phyloP scores from a whole-genome alignment of 2,888 invertebrate genomes.

The Dione vanillae region DNA sequence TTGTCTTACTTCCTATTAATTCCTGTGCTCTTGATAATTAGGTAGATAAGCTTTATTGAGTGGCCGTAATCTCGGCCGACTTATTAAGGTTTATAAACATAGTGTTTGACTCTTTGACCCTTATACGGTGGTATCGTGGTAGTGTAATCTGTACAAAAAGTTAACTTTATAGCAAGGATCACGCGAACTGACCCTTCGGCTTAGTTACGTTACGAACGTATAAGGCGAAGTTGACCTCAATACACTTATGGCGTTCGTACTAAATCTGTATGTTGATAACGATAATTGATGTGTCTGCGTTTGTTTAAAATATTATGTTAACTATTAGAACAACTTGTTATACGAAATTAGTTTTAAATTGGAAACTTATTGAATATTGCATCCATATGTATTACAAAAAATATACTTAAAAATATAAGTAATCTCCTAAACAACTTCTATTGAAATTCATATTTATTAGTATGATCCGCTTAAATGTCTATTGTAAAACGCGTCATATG shows the following conservation, averaged over 20 bases:
- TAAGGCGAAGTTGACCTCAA: slow-evolving; percentile 44
- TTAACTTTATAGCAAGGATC: slow-evolving; percentile 74
- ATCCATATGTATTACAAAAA: no score
- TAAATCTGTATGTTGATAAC: slow-evolving; percentile 43
- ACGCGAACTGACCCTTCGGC: slow-evolving; percentile 76
- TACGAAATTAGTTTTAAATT: slow-evolving; percentile 3
- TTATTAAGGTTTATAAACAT: slow-evolving; percentile 76
- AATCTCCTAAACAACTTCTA: no score
- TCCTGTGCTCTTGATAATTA: slow-evolving; percentile 54
- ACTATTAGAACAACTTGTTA: neutral
- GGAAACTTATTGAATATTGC: neutral
- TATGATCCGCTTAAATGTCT: no score
- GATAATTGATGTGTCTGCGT: slow-evolving; percentile 41
- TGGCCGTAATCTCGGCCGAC: slow-evolving; percentile 59
- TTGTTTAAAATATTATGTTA: slow-evolving; percentile 27
- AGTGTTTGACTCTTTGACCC: slow-evolving; percentile 74
- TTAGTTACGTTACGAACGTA: slow-evolving; percentile 58
- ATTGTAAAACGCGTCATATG: no score
- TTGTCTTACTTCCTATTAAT: slow-evolving; percentile 42
- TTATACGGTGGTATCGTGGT: slow-evolving; percentile 66
- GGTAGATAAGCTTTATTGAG: slow-evolving; percentile 62
- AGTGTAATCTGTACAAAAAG: slow-evolving; percentile 74
- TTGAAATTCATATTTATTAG: no score
- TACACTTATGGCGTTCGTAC: slow-evolving; percentile 43
- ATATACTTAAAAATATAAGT: no score